Evolutionary conservation across 2,888 invertebrate species (phyloP).

Genomic region (Lepetodrilus schrolli): DNA sequence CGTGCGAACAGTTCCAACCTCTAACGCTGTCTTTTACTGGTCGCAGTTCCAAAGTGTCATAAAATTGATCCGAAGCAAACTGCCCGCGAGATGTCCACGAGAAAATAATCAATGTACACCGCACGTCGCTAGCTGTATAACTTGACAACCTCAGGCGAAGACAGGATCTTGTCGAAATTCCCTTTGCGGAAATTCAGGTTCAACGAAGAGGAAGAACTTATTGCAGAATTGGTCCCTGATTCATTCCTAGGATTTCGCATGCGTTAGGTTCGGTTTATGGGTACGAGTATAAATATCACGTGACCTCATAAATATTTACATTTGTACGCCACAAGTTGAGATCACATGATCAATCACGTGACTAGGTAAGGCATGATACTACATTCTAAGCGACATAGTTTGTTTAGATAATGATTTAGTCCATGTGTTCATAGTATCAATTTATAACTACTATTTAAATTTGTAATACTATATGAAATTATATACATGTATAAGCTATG

Average conservation of each 20-base stretch:
- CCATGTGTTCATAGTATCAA: too few species aligned
- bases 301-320: slow-evolving; percentile 22
- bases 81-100: too few species aligned
- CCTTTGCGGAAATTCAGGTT: not conserved
- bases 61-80: not conserved
- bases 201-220: too few species aligned
- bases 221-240: too few species aligned
- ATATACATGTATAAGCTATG: too few species aligned
- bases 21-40: not conserved
- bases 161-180: not conserved
- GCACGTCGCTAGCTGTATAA: too few species aligned
- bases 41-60: not conserved
- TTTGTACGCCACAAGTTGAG: not conserved
- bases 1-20: not conserved
- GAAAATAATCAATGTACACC: too few species aligned
- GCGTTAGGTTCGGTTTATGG: not conserved
- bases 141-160: not conserved
- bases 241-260: too few species aligned
- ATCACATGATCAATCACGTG: slow-evolving; percentile 19
- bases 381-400: too few species aligned
- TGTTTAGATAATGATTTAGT: too few species aligned
- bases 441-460: too few species aligned
- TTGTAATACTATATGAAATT: too few species aligned
- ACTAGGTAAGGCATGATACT: not conserved
- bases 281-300: slow-evolving; percentile 22